phyloP scores from a whole-genome alignment of 2,797 vertebrate species.

The Crenuchus spilurus region DNA sequence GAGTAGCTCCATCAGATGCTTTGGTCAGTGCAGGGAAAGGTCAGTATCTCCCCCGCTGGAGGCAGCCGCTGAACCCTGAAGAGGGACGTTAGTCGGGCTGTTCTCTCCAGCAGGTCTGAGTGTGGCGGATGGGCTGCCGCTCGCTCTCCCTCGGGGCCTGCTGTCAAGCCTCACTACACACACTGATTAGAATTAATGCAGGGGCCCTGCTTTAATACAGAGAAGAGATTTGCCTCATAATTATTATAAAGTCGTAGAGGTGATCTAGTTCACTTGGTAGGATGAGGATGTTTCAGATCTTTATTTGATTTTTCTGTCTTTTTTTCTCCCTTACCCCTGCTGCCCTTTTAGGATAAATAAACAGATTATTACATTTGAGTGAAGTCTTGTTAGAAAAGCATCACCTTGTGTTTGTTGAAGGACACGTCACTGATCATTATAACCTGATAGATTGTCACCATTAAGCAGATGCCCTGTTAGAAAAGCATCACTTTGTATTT shows the following conservation, averaged over 20 bases:
- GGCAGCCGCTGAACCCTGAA: slow-evolving; percentile 66
- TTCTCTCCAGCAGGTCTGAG: slow-evolving; percentile 18
- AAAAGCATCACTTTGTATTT: too few species aligned
- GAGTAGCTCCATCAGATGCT: slow-evolving; percentile 47
- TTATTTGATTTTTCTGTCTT: slow-evolving; percentile 32
- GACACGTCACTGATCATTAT: background rate
- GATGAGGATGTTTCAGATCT: slow-evolving; percentile 47
- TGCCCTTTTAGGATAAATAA: slow-evolving; percentile 28
- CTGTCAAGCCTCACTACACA: slow-evolving; percentile 71
- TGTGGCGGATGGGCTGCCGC: slow-evolving; percentile 20
- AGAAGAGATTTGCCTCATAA: slow-evolving; percentile 63
- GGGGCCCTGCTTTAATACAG: slow-evolving; percentile 67
- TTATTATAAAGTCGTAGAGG: slow-evolving; percentile 68
- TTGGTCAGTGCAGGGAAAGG: slow-evolving; percentile 59
- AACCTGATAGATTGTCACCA: too few species aligned
- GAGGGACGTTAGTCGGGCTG: slow-evolving; percentile 63
- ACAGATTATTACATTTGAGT: slow-evolving; percentile 19
- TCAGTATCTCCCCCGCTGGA: slow-evolving; percentile 58
- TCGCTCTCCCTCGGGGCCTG: slow-evolving; percentile 49
- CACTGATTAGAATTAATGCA: slow-evolving; percentile 76
- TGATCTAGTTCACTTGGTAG: slow-evolving; percentile 50
- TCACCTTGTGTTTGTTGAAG: background rate
- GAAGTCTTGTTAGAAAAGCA: background rate
- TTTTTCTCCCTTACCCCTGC: background rate
- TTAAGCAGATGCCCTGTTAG: too few species aligned